Evolutionary conservation across 2,113 vertebrate species (phyloP), one percentile per base, ranked within the genome.

Genomic region (Lepus timidus): DNA sequence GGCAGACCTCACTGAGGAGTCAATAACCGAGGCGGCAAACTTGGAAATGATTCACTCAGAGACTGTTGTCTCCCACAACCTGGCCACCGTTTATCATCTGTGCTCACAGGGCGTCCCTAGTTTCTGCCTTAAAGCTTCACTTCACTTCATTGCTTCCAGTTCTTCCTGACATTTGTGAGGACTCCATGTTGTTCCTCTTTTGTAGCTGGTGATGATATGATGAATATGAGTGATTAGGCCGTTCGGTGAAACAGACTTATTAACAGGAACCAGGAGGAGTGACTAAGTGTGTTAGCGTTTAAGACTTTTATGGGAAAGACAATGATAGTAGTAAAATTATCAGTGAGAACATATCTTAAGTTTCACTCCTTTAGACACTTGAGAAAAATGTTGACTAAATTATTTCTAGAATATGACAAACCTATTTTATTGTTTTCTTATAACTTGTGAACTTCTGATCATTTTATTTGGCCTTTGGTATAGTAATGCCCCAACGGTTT

Each of bases 231-330:
- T 3, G 1, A 64, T 62, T 19, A 81, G 84, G 13, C 3, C 67
- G 65, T n/a, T 81, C 31, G 17, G 51, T 55, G 75, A 91, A 78
- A 61, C 52, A 44, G 52, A 73, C n/a, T 75, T 74, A 52, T 3
- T 94, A 65, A 80, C 39, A 78, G 67, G 49, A 93, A 85, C 9
- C 17, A 70, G 39, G 49, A 49, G 44, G 33, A n/a, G 9, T 39
- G 75, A 36, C 44, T 82, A 39, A 36, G 6, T 29, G 3, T 75
- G 25, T 44, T 20, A 13, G 36, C 36, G 2, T 84, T 79, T 88
- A 76, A 65, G 49, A 71, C 55, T 73, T 91, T 80, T 76, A 94
- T 64, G 58, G 67, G 31, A 86, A 94, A 91, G 86, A 81, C 65
- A 79, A 62, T 29, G 81, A 67, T 13, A 83, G 25, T n/a, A 1